phyloP scores from a whole-genome alignment of 2,888 invertebrate genomes.

The Alitta virens region DNA sequence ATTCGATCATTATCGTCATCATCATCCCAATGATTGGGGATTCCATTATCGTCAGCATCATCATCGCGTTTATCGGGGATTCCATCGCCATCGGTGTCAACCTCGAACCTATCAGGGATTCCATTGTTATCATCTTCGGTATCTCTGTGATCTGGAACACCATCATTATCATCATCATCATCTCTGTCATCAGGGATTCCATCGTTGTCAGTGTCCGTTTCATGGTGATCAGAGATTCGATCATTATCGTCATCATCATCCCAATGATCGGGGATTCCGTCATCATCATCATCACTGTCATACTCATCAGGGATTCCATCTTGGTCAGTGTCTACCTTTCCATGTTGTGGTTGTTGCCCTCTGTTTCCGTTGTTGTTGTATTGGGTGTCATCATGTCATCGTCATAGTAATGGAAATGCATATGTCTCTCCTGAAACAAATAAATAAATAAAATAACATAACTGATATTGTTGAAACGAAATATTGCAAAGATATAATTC shows the following conservation, averaged over 20 bases:
- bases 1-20: neutral
- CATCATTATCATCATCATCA: neutral
- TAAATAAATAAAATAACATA: no score
- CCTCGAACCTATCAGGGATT: neutral
- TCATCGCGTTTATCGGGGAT: neutral
- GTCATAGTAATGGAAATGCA: no score
- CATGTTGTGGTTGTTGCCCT: constrained; percentile 35
- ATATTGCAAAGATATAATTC: no score
- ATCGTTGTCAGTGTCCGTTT: neutral
- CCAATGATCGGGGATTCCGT: constrained; percentile 44
- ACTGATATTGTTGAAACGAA: no score
- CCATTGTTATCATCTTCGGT: constrained; percentile 1
- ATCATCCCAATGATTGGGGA: neutral
- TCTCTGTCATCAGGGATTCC: neutral
- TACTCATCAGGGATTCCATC: neutral
- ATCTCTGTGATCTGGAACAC: neutral
- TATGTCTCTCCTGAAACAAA: no score
- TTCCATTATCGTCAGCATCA: neutral
- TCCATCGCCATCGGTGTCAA: neutral
- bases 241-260: constrained; percentile 41
- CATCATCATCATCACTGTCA: constrained; percentile 40
- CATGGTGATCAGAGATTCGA: constrained; percentile 35
- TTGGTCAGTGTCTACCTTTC: neutral
- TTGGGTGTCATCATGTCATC: no score
- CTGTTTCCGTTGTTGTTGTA: no score